Evolutionary conservation across 1,140 invertebrate species (phyloP), one percentile per base, ranked within the genome.

Genomic region (Choristoneura fumiferana): DNA sequence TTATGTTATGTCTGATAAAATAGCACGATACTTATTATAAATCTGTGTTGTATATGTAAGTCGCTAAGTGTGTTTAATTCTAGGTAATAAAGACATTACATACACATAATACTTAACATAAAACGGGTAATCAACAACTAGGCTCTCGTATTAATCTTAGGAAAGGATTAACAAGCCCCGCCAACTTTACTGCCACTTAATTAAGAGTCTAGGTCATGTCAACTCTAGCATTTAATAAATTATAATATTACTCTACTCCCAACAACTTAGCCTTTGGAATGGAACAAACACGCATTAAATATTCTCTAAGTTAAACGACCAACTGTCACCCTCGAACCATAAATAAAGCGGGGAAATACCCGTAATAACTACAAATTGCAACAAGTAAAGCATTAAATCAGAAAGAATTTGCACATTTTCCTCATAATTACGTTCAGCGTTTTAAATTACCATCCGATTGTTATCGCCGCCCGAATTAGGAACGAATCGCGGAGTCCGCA

Each of bases 391-490:
- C 43, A 49, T 49, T 49, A 49, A 49, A 49, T 49, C 43, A 49
- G 18, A n/a, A 29, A 36, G 33, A 54, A 54, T 54, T 37, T 17
- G 52, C 35, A 54, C 34, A 54, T 35, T 34, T 37, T 18, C 35
- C 8, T 13, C 52, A 17, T 54, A 54, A 54, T 54, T 54, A 54
- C 52, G 14, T 34, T 54, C 43, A n/a, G 18, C 18, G 18, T 49
- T 49, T 49, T 49, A 49, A 49, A 49, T 49, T 49, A 29, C 43
- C 8, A 45, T 22, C 43, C 12, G 43, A 49, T 49, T 49, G 43
- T 49, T 22, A 49, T 49, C 43, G 43, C 17, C 22, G 9, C 22
- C 43, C 43, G 10, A 49, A 49, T 39, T 13, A 12, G 12, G 33
- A 37, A 54, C 29, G 35, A 14, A 54, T 15, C 34, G 33, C 33